phyloP scores from a whole-genome alignment of 2,113 vertebrate genomes.

The Nothobranchius kuhntae region DNA sequence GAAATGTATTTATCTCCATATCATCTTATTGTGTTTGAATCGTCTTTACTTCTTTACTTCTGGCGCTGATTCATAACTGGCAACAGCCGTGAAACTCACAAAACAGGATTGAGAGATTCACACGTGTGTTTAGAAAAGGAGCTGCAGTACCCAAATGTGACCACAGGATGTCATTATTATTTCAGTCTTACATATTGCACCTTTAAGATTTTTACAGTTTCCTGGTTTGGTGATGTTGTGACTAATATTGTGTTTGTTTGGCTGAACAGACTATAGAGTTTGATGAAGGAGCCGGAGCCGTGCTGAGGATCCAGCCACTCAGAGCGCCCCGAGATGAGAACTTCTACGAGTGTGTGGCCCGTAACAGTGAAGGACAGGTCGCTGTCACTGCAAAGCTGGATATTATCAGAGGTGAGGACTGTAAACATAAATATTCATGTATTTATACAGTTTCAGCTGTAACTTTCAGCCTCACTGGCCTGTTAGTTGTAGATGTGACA shows the following conservation, averaged over 20 bases:
- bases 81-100: too few species aligned
- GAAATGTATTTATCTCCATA: too few species aligned
- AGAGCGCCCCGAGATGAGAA: constrained; percentile 95
- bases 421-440: background rate
- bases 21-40: too few species aligned
- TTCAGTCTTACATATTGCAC: too few species aligned
- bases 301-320: constrained; percentile 95
- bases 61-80: too few species aligned
- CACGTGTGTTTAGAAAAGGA: too few species aligned
- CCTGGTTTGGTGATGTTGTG: constrained; percentile 6
- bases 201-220: background rate
- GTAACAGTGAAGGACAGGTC: constrained; percentile 88
- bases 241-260: constrained; percentile 27
- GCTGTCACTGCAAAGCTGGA: constrained; percentile 93
- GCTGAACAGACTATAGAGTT: constrained; percentile 91
- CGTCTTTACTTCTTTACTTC: too few species aligned
- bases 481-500: constrained; percentile 51
- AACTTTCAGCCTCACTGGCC: constrained; percentile 23
- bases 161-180: too few species aligned
- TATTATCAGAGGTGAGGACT: constrained; percentile 90
- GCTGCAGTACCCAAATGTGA: too few species aligned
- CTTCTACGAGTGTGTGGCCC: constrained; percentile 93
- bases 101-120: too few species aligned
- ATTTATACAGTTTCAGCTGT: background rate
- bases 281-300: constrained; percentile 93